Evolutionary conservation across 1,140 invertebrate species (phyloP).

Genomic region (Drosophila kohkoa): DNA sequence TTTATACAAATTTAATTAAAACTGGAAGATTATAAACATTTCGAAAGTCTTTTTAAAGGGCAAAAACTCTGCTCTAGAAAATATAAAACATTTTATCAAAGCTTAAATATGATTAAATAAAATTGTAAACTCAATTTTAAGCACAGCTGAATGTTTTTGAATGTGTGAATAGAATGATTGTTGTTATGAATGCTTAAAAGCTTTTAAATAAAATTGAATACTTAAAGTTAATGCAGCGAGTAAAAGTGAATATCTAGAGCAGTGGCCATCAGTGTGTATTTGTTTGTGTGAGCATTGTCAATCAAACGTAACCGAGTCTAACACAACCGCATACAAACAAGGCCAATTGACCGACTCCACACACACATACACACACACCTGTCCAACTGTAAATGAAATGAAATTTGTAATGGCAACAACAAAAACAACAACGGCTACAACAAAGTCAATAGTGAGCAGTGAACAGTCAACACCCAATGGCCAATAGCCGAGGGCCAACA

Average conservation of each 20-base stretch:
- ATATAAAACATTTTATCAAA: no score
- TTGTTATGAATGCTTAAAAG: background rate
- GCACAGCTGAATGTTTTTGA: background rate
- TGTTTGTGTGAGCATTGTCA: constrained; percentile 6
- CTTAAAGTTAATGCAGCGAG: constrained; percentile 1
- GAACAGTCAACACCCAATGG: constrained; percentile 1
- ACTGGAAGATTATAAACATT: no score
- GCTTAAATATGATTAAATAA: no score
- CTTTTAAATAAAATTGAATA: background rate
- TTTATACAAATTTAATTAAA: no score
- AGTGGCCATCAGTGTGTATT: background rate
- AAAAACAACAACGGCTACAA: no score
- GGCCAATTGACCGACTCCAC: constrained; percentile 14
- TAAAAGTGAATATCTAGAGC: constrained; percentile 1
- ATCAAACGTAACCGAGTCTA: constrained; percentile 19
- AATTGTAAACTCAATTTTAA: background rate
- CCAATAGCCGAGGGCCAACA: background rate
- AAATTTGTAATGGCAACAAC: constrained; percentile 18
- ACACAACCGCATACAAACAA: constrained; percentile 17
- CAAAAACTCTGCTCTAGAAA: no score
- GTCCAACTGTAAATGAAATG: constrained; percentile 9
- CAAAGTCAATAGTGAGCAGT: background rate
- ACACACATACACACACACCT: background rate
- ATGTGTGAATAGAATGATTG: background rate
- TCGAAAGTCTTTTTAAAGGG: no score